Evolutionary conservation across 1,140 invertebrate species (phyloP).

Genomic region (Platyura marginata): DNA sequence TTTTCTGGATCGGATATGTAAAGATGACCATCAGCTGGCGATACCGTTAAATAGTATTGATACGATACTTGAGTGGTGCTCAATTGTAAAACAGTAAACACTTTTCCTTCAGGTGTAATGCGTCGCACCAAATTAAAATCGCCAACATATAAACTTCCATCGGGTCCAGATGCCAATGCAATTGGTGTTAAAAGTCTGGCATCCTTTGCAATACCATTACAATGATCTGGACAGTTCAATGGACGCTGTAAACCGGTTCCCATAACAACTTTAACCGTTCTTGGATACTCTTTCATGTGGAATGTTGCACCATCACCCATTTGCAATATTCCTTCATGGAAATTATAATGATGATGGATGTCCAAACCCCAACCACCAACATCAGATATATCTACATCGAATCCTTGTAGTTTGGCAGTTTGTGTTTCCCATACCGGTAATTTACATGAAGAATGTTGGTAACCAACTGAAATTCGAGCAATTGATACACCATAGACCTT

Average conservation of each 20-base stretch:
- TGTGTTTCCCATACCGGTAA: conserved; percentile 85
- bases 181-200: conserved; percentile 78
- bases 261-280: conserved; percentile 79
- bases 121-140: conserved; percentile 91
- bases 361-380: conserved; percentile 95
- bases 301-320: conserved; percentile 88
- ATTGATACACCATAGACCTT: conserved; percentile 81
- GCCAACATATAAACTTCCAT: conserved; percentile 91
- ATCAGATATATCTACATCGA: conserved; percentile 91
- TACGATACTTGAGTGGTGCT: conserved; percentile 85
- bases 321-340: conserved; percentile 90
- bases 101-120: conserved; percentile 77
- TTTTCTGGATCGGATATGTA: conserved; percentile 93
- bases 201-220: conserved; percentile 71
- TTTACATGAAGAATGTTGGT: conserved; percentile 76
- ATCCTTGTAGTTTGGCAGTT: conserved; percentile 85
- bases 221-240: conserved; percentile 54
- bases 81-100: conserved; percentile 83
- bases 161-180: conserved; percentile 79
- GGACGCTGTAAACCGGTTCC: conserved; percentile 78
- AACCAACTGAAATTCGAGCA: conserved; percentile 79
- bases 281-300: conserved; percentile 82
- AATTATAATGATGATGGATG: conserved; percentile 97
- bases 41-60: conserved; percentile 88
- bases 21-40: conserved; percentile 82